These are phyloP conservation scores for Macrosoma leucophasiata DNA, from an alignment of 2,888 invertebrate genomes.

Conservation along the genomic window DNA sequence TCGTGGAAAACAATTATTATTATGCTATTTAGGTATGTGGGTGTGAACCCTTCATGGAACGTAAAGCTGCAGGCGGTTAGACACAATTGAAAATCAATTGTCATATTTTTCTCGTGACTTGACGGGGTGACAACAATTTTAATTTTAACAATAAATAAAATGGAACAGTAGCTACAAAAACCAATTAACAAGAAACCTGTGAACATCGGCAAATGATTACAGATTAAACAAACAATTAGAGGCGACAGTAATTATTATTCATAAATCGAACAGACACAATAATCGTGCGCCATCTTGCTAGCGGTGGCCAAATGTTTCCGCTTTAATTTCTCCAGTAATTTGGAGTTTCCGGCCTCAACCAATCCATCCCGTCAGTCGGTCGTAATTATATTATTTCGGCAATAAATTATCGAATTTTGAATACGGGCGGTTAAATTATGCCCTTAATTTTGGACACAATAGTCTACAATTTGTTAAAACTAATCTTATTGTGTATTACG, in stretches of 20 bases:
- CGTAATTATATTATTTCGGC: constrained; percentile 76
- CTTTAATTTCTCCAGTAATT: constrained; percentile 76
- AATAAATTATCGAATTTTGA: constrained; percentile 74
- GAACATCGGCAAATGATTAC: constrained; percentile 19
- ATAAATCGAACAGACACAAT: constrained; percentile 68
- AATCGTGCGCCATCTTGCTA: constrained; percentile 72
- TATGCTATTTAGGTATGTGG: too few species aligned
- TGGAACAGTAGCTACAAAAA: too few species aligned
- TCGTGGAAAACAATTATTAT: too few species aligned
- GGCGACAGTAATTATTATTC: constrained; percentile 61
- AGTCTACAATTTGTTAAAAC: constrained; percentile 30
- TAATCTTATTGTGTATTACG: background rate
- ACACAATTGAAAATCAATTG: too few species aligned
- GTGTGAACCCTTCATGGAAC: too few species aligned
- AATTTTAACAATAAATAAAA: too few species aligned
- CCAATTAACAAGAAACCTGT: too few species aligned
- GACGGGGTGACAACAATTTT: too few species aligned
- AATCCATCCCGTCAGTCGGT: constrained; percentile 71
- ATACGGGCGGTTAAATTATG: constrained; percentile 60
- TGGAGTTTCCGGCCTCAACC: constrained; percentile 69
- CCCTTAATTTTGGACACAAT: constrained; percentile 59
- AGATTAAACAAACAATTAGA: constrained; percentile 48
- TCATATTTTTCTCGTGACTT: too few species aligned
- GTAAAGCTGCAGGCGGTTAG: too few species aligned
- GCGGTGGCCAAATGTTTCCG: constrained; percentile 74